Evolutionary conservation across 2,113 vertebrate genomes (phyloP).

Genomic region (Riparia riparia): DNA sequence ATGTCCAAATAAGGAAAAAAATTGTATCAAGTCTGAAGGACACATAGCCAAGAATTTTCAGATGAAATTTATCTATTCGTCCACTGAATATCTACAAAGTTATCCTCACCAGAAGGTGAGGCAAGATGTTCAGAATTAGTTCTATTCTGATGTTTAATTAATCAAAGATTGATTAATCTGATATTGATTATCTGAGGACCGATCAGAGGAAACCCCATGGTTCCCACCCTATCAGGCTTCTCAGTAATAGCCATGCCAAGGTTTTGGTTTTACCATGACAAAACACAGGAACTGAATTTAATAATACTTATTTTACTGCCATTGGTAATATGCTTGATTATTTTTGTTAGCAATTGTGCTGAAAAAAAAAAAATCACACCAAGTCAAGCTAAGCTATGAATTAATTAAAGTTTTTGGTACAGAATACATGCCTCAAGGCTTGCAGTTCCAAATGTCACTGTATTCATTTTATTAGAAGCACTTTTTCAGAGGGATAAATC

Average conservation of each 20-base stretch:
- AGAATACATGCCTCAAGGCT: neutral
- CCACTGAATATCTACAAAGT: neutral
- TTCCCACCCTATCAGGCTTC: neutral
- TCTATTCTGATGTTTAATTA: neutral
- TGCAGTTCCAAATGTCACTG: neutral
- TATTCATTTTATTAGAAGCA: conserved; percentile 11
- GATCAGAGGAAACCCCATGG: accelerated
- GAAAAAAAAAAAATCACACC: neutral
- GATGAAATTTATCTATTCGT: neutral
- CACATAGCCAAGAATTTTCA: neutral
- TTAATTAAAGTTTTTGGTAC: neutral
- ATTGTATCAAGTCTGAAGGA: neutral
- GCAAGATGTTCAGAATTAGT: neutral
- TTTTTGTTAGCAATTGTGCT: neutral
- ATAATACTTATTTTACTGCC: neutral
- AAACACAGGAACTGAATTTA: neutral
- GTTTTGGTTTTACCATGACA: neutral
- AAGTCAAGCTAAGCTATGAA: neutral
- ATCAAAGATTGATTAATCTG: neutral
- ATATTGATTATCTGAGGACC: neutral
- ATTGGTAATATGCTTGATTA: neutral
- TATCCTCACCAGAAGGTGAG: neutral
- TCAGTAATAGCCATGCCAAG: neutral
- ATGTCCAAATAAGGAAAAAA: neutral
- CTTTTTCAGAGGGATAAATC: neutral